These are phyloP conservation scores for Enteromius viviparus DNA, from an alignment of 2,797 vertebrate species.

Conservation along the genomic window DNA sequence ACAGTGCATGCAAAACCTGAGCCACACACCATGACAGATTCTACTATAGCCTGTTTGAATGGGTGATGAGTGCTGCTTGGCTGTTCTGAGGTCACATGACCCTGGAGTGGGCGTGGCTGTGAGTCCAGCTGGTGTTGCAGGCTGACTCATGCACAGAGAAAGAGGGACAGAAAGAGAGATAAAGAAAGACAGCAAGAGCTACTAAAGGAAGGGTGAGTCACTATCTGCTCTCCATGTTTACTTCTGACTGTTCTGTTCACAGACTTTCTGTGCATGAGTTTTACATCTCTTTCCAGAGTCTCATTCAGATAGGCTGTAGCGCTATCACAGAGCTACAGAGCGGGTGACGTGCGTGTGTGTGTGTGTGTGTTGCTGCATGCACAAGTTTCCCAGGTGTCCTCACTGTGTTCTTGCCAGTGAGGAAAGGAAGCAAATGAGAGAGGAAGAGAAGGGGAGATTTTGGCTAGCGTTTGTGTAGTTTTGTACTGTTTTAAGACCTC, in stretches of 20 bases:
- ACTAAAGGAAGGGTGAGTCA: slow-evolving; percentile 75
- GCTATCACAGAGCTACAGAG: slow-evolving; percentile 16
- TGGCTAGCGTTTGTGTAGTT: slow-evolving; percentile 52
- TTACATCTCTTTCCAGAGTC: slow-evolving; percentile 21
- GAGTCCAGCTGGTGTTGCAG: slow-evolving; percentile 75
- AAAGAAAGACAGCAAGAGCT: slow-evolving; percentile 34
- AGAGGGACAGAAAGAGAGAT: slow-evolving; percentile 61
- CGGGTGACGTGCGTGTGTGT: slow-evolving; percentile 16
- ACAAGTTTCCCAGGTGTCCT: slow-evolving; percentile 67
- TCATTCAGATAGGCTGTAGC: slow-evolving; percentile 15
- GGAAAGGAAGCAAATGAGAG: slow-evolving; percentile 21
- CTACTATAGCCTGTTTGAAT: slow-evolving; percentile 71
- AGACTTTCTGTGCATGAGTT: slow-evolving; percentile 12
- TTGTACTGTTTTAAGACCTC: slow-evolving; percentile 36
- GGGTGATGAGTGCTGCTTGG: slow-evolving; percentile 73
- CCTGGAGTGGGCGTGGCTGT: slow-evolving; percentile 67
- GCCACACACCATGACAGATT: slow-evolving; percentile 50
- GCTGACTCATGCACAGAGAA: slow-evolving; percentile 69
- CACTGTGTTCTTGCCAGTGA: slow-evolving; percentile 33
- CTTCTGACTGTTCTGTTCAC: no score
- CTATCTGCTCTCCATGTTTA: slow-evolving; percentile 56
- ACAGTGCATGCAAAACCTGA: not conserved
- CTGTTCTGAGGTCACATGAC: slow-evolving; percentile 72
- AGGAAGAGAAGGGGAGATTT: slow-evolving; percentile 26
- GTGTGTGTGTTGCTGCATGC: slow-evolving; percentile 36